Evolutionary conservation across 2,797 vertebrate species (phyloP).

Genomic region (Scolopax rusticola): DNA sequence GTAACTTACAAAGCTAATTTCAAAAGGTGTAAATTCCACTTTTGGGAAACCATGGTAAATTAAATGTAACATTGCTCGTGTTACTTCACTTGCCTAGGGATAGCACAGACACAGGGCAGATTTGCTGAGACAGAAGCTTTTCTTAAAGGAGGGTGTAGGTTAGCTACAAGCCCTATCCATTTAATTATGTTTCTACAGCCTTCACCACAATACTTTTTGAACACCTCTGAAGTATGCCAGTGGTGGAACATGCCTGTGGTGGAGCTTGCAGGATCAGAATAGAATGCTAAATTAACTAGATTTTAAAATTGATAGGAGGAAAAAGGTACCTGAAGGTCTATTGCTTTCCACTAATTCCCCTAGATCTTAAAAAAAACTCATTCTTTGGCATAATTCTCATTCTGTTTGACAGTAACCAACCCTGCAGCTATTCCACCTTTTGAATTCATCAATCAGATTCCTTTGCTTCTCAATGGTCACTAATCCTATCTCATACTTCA

Average conservation of each 20-base stretch:
- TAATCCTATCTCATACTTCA: not conserved
- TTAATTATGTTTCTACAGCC: not conserved
- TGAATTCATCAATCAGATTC: conserved; percentile 10
- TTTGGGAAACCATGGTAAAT: not conserved
- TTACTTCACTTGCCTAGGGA: not conserved
- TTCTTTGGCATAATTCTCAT: conserved; percentile 32
- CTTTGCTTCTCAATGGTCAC: not conserved
- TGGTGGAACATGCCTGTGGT: not conserved
- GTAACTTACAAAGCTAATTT: not conserved
- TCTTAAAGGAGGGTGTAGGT: not conserved
- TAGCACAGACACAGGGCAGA: not conserved
- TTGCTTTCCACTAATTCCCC: conserved; percentile 13
- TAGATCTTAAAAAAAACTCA: conserved; percentile 9
- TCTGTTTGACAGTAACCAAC: conserved; percentile 39
- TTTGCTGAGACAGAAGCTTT: not conserved
- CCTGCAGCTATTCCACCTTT: conserved; percentile 32
- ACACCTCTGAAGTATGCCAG: not conserved
- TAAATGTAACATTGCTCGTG: not conserved
- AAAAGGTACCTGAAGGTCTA: conserved; percentile 48
- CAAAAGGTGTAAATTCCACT: not conserved
- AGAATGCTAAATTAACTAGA: not conserved
- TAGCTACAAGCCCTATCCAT: not conserved
- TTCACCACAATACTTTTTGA: not conserved
- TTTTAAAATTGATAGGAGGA: conserved; percentile 10
- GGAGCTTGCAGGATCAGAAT: conserved; percentile 26